phyloP scores from a whole-genome alignment of 1,140 invertebrate species.

The Papilio machaon region DNA sequence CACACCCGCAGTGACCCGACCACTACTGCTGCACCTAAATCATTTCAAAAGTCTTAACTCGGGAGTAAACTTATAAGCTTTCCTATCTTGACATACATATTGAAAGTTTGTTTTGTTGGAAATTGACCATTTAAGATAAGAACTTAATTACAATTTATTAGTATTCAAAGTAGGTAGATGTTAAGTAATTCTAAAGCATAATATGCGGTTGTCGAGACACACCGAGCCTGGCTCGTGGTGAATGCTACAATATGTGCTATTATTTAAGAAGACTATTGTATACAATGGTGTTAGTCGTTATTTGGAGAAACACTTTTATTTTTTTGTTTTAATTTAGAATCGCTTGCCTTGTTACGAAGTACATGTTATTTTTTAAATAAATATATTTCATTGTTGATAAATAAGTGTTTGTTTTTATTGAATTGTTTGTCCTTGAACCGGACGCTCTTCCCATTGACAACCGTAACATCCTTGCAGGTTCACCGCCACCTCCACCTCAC shows the following conservation, averaged over 20 bases:
- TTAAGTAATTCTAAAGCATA: not conserved
- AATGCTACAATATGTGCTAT: not conserved
- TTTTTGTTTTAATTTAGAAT: not conserved
- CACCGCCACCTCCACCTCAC: slow-evolving; percentile 29
- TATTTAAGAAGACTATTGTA: not conserved
- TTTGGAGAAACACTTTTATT: not conserved
- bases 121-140: not conserved
- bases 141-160: slow-evolving; percentile 6
- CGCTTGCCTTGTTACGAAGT: slow-evolving; percentile 6
- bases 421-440: slow-evolving; percentile 39
- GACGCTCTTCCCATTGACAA: slow-evolving; percentile 36
- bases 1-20: slow-evolving; percentile 47
- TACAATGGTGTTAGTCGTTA: not conserved
- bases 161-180: not conserved
- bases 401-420: slow-evolving; percentile 31
- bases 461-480: slow-evolving; percentile 51
- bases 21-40: not conserved
- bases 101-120: not conserved
- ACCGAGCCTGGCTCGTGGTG: not conserved
- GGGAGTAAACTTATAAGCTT: not conserved
- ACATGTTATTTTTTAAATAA: slow-evolving; percentile 30
- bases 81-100: not conserved
- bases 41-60: not conserved
- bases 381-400: slow-evolving; percentile 31
- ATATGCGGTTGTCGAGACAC: not conserved